Conservation (phyloP, 2,113 vertebrate genomes). For the Chionodraco myersi region DNA sequence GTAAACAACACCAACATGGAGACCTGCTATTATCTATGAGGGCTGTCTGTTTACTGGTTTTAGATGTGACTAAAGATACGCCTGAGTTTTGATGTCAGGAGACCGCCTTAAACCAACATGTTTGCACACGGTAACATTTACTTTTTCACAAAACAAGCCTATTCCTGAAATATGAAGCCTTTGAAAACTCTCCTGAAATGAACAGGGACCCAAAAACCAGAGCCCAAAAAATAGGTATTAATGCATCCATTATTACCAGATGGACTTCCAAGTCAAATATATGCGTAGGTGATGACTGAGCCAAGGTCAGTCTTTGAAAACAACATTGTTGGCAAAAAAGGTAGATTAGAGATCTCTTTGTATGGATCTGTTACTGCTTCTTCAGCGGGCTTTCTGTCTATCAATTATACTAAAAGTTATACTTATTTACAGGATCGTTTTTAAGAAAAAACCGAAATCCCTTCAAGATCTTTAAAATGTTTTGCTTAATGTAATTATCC, state of each 20-base stretch:
- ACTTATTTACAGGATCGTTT: neutral
- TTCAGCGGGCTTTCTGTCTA: neutral
- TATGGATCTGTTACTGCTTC: conserved; percentile 15
- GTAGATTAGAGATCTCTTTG: neutral
- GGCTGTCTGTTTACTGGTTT: neutral
- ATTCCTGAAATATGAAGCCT: neutral
- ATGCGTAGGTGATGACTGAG: conserved; percentile 9
- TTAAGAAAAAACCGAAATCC: neutral
- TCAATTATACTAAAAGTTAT: neutral
- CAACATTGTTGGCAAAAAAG: neutral
- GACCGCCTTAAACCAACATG: neutral
- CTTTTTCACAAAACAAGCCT: neutral
- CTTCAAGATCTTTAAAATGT: neutral
- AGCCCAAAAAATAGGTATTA: neutral
- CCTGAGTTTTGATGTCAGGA: neutral
- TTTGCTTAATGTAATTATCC: conserved; percentile 24
- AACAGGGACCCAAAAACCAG: neutral
- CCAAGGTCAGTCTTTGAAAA: conserved; percentile 25
- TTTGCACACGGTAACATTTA: neutral
- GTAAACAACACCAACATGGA: conserved; percentile 9
- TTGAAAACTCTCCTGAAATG: neutral
- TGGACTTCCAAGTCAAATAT: neutral
- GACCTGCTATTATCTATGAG: neutral
- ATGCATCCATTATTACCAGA: neutral
- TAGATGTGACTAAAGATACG: neutral